Evolutionary conservation across 2,797 vertebrate genomes (phyloP), one percentile per base, ranked within the genome.

Genomic region (Telmatherina bonti): DNA sequence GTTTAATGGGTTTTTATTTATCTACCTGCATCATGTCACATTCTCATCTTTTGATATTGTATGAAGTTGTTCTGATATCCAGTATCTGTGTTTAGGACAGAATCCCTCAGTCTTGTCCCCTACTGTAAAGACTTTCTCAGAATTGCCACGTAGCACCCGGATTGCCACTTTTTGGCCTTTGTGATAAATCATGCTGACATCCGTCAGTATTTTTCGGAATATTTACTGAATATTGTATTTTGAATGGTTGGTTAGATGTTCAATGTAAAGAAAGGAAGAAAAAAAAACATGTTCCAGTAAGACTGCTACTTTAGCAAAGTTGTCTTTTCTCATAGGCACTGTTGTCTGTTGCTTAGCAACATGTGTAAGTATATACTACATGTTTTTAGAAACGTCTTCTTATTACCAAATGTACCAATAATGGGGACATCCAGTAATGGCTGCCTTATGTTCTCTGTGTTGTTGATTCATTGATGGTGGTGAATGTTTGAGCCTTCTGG

Each of bases 161-260:
- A 79, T 72, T 86, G 85, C 88, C 86, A 87, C 53, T 12, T 84
- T 84, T 79, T 83, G 85, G 80, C 85, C 91, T 24, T 85, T 80
- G 85, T 86, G 81, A 79, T 67, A 70, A 85, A 58, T 69, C 71
- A 76, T 74, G 49, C 76, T 78, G 72, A 83, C 76, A 85, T 83
- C 79, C 41, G 67, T 78, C 78, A 83, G 85, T 90, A 84, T 79
- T 85, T 76, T 90, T 82, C 82, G 84, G 72, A 87, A 90, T 92
- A 92, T 91, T 89, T 89, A 90, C 78, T 87, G 79, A 90, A 84
- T 93, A 93, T 93, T 93, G 92, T 93, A 90, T 87, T 91, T 82
- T 82, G 87, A 89, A 80, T 93, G 87, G 86, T 92, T 85, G 81
- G 83, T 84, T 93, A 74, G 88, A 87, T 94, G 93, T 94, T 93